These are phyloP conservation scores for Zosterops pallidus DNA, from an alignment of 2,113 vertebrate species.

Conservation along the genomic window DNA sequence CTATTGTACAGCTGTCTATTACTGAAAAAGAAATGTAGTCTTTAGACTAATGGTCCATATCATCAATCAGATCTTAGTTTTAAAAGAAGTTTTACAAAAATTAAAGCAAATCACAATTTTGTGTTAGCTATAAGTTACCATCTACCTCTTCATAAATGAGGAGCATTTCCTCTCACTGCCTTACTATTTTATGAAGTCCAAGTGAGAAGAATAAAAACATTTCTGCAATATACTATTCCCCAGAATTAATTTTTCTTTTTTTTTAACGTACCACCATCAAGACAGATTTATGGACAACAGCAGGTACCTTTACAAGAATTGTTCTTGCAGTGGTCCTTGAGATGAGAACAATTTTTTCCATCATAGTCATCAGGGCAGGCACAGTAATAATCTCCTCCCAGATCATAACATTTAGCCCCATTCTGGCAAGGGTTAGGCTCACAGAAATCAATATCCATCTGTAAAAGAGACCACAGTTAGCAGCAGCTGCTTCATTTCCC, in stretches of 20 bases:
- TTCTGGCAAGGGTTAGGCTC: constrained; percentile 89
- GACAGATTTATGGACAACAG: neutral
- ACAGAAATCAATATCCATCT: constrained; percentile 86
- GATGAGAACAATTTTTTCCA: constrained; percentile 90
- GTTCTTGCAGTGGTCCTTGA: constrained; percentile 90
- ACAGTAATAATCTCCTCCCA: constrained; percentile 88
- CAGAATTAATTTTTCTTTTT: neutral
- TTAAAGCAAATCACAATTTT: neutral
- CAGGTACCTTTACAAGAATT: constrained; percentile 86
- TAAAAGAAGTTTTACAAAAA: neutral
- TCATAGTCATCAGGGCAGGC: constrained; percentile 87
- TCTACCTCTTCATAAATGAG: neutral
- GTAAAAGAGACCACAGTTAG: neutral
- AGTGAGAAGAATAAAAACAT: neutral
- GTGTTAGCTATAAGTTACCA: neutral
- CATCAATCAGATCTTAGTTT: neutral
- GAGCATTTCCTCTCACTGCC: neutral
- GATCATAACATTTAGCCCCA: constrained; percentile 83
- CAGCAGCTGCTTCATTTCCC: constrained; percentile 22
- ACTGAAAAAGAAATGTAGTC: constrained; percentile 68
- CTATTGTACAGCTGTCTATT: constrained; percentile 92
- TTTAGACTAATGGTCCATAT: neutral
- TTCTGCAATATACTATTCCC: neutral
- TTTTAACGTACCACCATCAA: neutral
- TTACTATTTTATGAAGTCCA: neutral